Evolutionary conservation across 2,113 vertebrate species (phyloP).

Genomic region (Eudorcas thomsonii): DNA sequence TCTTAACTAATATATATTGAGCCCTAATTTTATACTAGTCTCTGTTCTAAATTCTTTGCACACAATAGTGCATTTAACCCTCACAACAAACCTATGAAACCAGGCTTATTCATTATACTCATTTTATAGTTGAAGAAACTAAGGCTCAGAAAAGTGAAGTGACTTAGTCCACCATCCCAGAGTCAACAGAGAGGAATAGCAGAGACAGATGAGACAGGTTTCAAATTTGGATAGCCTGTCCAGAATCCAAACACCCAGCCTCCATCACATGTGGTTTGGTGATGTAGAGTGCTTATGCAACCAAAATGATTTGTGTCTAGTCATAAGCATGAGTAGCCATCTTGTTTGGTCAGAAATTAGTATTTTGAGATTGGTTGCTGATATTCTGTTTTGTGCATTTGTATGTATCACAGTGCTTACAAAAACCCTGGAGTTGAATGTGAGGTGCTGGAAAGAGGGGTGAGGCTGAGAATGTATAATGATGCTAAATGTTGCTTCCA

Average conservation of each 20-base stretch:
- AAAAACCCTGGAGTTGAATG: not conserved
- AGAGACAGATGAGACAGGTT: not conserved
- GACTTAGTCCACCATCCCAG: not conserved
- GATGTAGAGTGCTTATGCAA: not conserved
- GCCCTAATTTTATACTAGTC: not conserved
- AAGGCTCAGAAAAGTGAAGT: not conserved
- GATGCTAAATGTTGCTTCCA: not conserved
- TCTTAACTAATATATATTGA: not conserved
- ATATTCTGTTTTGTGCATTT: not conserved
- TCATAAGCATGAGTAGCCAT: not conserved
- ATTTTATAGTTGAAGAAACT: not conserved
- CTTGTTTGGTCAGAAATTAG: not conserved
- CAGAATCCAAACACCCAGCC: not conserved
- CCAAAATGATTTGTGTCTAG: not conserved
- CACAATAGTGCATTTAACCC: not conserved
- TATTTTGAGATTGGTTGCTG: not conserved
- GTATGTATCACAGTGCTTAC: not conserved
- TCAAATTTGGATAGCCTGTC: not conserved
- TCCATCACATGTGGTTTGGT: no score
- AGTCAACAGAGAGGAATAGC: not conserved
- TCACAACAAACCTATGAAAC: not conserved
- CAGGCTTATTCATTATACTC: not conserved
- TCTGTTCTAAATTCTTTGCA: not conserved
- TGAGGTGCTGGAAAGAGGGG: accelerated
- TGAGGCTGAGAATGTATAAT: no score